These are phyloP conservation scores for Cephus nigrinus DNA, from an alignment of 2,888 invertebrate species.

Conservation along the genomic window DNA sequence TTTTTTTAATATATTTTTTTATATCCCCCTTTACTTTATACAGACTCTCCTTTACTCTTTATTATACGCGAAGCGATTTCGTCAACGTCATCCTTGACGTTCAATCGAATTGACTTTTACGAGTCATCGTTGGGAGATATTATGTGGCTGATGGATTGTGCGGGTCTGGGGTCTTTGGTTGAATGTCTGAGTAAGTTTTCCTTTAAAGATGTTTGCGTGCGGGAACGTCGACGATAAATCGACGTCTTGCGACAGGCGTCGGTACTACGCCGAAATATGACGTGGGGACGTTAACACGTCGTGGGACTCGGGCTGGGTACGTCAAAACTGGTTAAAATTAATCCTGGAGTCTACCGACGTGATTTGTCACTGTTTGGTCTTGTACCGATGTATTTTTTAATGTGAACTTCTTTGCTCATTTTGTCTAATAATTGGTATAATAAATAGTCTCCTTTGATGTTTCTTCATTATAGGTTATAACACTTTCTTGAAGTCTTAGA, in stretches of 20 bases:
- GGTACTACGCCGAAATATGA: slow-evolving; percentile 50
- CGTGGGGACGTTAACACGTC: slow-evolving; percentile 50
- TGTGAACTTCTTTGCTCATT: background rate
- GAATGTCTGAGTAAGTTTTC: background rate
- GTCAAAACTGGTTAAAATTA: slow-evolving; percentile 1
- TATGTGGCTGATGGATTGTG: background rate
- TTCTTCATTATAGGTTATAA: background rate
- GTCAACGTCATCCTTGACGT: slow-evolving; percentile 30
- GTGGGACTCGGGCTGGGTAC: slow-evolving; percentile 24
- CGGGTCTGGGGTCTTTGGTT: background rate
- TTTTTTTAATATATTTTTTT: background rate
- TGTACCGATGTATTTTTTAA: background rate
- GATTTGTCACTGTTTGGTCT: background rate
- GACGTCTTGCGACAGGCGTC: slow-evolving; percentile 42
- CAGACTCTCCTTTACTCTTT: slow-evolving; percentile 12
- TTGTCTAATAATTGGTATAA: background rate
- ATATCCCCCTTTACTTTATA: background rate
- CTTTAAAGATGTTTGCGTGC: background rate
- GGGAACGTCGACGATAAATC: slow-evolving; percentile 46
- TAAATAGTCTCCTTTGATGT: background rate
- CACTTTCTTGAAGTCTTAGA: background rate
- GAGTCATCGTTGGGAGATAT: slow-evolving; percentile 27
- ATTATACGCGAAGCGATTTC: slow-evolving; percentile 21
- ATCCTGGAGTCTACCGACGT: background rate
- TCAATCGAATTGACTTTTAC: slow-evolving; percentile 50